Base-by-base conservation (phyloP, 1,140 invertebrate species). In the Argopecten irradians region DNA sequence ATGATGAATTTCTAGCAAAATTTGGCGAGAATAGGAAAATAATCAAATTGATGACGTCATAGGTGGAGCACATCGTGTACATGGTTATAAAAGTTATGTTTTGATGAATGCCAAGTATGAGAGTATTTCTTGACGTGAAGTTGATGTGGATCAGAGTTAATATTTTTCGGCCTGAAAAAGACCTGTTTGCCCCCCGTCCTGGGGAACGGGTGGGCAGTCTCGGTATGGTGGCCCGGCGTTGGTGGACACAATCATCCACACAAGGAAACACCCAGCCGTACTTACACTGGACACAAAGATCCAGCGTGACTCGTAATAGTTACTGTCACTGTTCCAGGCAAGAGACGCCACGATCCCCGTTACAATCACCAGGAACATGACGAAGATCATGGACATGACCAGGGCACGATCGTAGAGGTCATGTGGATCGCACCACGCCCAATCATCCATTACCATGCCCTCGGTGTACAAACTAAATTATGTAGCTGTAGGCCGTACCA, bases 171-270 rank as follows among this genome's bases (percentile, higher is more conserved):
- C n/a, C n/a, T n/a, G n/a, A n/a, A n/a, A n/a, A n/a, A n/a, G n/a
- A n/a, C n/a, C n/a, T n/a, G n/a, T n/a, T n/a, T n/a, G n/a, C n/a
- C n/a, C n/a, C n/a, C n/a, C n/a, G n/a, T n/a, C 95, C n/a, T 95
- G 92, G 28, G 94, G 92, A 1, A 95, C 93, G 0, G 94, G 92
- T 14, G 93, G 89, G n/a, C n/a, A n/a, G 85, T 95, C 95, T 83
- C 95, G 90, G 86, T 92, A 93, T 1, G 90, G 87, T 8, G 93
- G 91, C 7, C 93, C 92, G 8, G 95, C 93, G 89, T 95, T 95
- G 0, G 95, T 95, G 13, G 95, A 93, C 13, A 96, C 95, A 1
- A 96, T 93, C 88, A 95, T 95, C 96, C 96, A 96, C 0, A 95
- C 94, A 19, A 96, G 85, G 93, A 96, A 96, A 83, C 94, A 94